Evolutionary conservation across 2,797 vertebrate genomes (phyloP), one percentile per base, ranked within the genome.

Genomic region (Tauraco hartlaubi): DNA sequence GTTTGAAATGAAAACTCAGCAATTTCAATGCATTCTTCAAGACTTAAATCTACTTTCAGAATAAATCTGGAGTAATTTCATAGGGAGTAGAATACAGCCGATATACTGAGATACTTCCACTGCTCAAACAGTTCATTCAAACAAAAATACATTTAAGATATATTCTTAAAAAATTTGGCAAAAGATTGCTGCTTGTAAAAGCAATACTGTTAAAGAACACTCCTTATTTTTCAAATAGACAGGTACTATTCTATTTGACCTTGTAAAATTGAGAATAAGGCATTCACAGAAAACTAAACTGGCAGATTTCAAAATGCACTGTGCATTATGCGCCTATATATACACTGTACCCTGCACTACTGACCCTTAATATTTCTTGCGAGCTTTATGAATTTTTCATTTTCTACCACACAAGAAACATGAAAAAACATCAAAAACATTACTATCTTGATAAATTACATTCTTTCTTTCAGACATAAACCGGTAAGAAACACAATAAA

Each of bases 361-460:
- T 76, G 76, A 90, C 89, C 87, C 94, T 81, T 75, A 88, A 62
- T 89, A 85, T 69, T 92, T 88, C 62, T 69, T 59, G 58, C 4
- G 9, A 84, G 76, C 35, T 62, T 66, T 68, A 95, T 90, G 66
- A 95, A 92, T 91, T 95, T 96, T 94, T 94, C 51, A 92, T 93
- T 75, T 3, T 0, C 59, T 92, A 84, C 56, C 51, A 83, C 19
- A 73, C 12, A 75, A 84, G 23, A 74, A 94, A 92, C 48, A 66
- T 5, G 23, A 91, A 90, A 85, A 85, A 43, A 20, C 20, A 79
- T 33, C 28, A 51, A 68, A 94, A 88, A 5, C 15, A 35, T n/a
- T 2, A 55, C 58, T 64, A 17, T 31, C 66, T 63, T 44, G 19
- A 35, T 55, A 88, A 91, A 66, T 54, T 35, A 71, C 2, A 1